These are phyloP conservation scores for Eleutherodactylus coqui DNA, from an alignment of 2,797 vertebrate species.

Conservation along the genomic window DNA sequence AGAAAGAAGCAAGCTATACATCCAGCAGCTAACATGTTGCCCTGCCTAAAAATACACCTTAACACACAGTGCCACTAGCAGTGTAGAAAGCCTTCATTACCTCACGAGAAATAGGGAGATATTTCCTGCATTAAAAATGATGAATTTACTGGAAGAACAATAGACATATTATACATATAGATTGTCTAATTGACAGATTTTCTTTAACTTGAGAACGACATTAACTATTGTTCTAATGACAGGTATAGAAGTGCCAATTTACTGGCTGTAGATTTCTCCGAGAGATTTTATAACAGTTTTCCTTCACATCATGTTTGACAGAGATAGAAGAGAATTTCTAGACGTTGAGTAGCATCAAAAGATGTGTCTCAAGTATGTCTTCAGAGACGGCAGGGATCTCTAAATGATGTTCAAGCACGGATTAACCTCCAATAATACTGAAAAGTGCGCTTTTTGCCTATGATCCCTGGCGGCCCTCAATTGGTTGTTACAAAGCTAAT, in stretches of 20 bases:
- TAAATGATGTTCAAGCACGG: constrained; percentile 54
- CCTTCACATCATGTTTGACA: constrained; percentile 55
- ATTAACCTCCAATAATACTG: constrained; percentile 46
- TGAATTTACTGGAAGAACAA: constrained; percentile 52
- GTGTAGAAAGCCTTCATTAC: constrained; percentile 42
- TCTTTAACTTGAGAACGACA: constrained; percentile 58
- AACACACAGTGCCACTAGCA: constrained; percentile 37
- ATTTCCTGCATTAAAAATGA: constrained; percentile 37
- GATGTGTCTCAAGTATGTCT: constrained; percentile 44
- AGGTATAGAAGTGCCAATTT: constrained; percentile 61
- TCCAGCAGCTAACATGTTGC: constrained; percentile 39
- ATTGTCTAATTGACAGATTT: constrained; percentile 61
- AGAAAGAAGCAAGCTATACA: constrained; percentile 40
- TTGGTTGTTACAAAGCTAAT: constrained; percentile 48
- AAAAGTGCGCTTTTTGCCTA: constrained; percentile 43
- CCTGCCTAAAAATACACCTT: constrained; percentile 32
- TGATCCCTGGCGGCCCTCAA: constrained; percentile 34
- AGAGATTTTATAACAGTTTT: constrained; percentile 41
- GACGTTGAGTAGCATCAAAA: constrained; percentile 51
- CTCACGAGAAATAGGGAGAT: background rate
- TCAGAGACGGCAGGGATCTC: constrained; percentile 40
- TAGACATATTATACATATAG: constrained; percentile 57
- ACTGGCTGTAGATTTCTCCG: constrained; percentile 43
- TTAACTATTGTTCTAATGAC: constrained; percentile 63
- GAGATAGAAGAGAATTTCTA: constrained; percentile 56